Evolutionary conservation across 2,888 invertebrate genomes (phyloP), one percentile per base, ranked within the genome.

Genomic region (Napeogenes inachia): DNA sequence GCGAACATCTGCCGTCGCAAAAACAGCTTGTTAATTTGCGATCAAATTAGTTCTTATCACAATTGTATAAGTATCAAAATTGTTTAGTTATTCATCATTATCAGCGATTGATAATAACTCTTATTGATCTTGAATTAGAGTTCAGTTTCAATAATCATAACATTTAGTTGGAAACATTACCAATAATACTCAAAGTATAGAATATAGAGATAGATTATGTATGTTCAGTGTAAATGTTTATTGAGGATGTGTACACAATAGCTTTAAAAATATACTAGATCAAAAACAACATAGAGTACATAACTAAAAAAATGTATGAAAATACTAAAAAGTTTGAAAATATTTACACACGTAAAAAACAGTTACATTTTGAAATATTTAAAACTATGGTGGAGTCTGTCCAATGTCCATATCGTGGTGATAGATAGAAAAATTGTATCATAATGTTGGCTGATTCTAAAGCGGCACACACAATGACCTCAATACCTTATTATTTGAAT

Each of bases 1-100:
- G 56, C 64, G 68, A 73, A 67, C 72, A 86, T 79, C 80, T 85
- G 86, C 82, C 77, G 79, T 59, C 70, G 64, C 67, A 71, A 71
- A 71, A 71, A 67, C 61, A 64, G 64, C 21, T 21, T 21, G 55
- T 60, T 64, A 61, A 64, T 67, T 42, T 55, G 46, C 54, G 42
- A 59, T 62, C 35, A 46, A 46, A 61, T 67, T 64, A 64, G 58
- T 38, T 54, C 45, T 33, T 64, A 58, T 56, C 13, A 30, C 42
- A n/a, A n/a, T 13, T n/a, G 30, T 10, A 32, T 61, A 53, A 32
- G 35, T 45, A 45, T 35, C 30, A 60, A 21, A 33, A 2, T 13
- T 61, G 12, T 38, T 45, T 45, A 45, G 8, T 21, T 57, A 32
- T 32, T 47, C n/a, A 47, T 50, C 30, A 10, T 50, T 30, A 21